Evolutionary conservation across 2,113 vertebrate genomes (phyloP), one percentile per base, ranked within the genome.

Genomic region (Carassius gibelio): DNA sequence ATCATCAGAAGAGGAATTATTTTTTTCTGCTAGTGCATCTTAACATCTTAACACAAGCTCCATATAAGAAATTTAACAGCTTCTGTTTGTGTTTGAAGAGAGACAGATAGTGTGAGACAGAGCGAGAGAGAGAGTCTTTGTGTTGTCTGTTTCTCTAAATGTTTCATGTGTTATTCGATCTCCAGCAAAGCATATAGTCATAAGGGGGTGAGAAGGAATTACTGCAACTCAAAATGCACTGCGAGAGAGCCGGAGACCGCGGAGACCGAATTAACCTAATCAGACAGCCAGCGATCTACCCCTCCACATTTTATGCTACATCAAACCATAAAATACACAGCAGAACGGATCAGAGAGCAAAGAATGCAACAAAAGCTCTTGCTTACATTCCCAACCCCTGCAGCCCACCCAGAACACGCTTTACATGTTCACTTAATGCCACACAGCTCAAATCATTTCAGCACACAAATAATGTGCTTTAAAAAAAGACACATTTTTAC

Each of bases 261-360:
- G 7, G 71, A 68, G 80, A 26, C 75, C 34, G n/a, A 75, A 85
- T 89, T 80, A 85, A 86, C n/a, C 36, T 72, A 81, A 84, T 89
- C 85, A 76, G 83, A 64, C 83, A 87, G 57, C 71, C 69, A 84
- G 50, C 36, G 82, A 72, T 84, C 61, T 84, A 87, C 61, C 82
- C 75, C 75, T 55, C 62, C 57, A 78, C 83, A 89, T 75, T 75
- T 86, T 86, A 82, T 75, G 68, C 84, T 86, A 86, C 86, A 52
- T 88, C 85, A 84, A 88, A 86, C 76, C 89, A 77, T 84, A 86
- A 87, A 64, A 85, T 85, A 19, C 50, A 48, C 74, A 72, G 81
- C 66, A 81, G 52, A 61, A 68, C 9, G 68, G 83, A 87, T 88
- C 69, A 87, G 66, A 81, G 30, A 85, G 52, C 55, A 26, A 52